phyloP scores from a whole-genome alignment of 2,797 vertebrate species.

The Fundulus diaphanus region DNA sequence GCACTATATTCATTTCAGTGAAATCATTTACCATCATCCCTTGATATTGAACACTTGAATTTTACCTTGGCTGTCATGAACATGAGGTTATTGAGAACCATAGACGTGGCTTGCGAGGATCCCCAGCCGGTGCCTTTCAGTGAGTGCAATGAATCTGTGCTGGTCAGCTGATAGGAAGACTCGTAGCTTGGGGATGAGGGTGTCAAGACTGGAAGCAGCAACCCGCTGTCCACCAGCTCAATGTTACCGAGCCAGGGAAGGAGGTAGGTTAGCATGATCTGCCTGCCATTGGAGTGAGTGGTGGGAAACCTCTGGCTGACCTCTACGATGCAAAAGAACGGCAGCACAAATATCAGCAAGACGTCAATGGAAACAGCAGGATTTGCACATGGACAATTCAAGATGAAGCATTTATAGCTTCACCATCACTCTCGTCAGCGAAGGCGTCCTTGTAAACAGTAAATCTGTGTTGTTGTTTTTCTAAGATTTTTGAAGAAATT shows the following conservation, averaged over 20 bases:
- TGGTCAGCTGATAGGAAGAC: slow-evolving; percentile 77
- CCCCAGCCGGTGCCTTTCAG: slow-evolving; percentile 95
- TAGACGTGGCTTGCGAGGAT: slow-evolving; percentile 92
- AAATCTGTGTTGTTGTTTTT: not conserved
- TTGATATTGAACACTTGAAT: not conserved
- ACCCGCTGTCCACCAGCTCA: slow-evolving; percentile 91
- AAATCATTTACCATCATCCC: not conserved
- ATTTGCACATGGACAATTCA: slow-evolving; percentile 11
- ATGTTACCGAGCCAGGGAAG: slow-evolving; percentile 98
- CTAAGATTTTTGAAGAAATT: not conserved
- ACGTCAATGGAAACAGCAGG: slow-evolving; percentile 11
- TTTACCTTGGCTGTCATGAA: slow-evolving; percentile 98
- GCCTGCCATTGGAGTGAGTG: slow-evolving; percentile 94
- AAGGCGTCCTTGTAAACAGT: not conserved
- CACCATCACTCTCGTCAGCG: slow-evolving; percentile 31
- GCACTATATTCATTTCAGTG: not conserved
- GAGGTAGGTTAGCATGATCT: slow-evolving; percentile 89
- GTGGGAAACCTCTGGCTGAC: slow-evolving; percentile 80
- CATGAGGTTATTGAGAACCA: slow-evolving; percentile 99
- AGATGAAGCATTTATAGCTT: slow-evolving; percentile 30
- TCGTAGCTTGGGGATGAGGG: slow-evolving; percentile 88
- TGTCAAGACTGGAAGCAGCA: slow-evolving; percentile 89
- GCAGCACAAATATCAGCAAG: slow-evolving; percentile 32
- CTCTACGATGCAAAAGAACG: slow-evolving; percentile 58
- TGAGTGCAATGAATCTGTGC: slow-evolving; percentile 72